Percentiles rank a stretch among this genome's conserved stretches.
These are phyloP conservation scores for Epinotia nisella DNA, from an alignment of 2,888 invertebrate species.

Conservation along the genomic window DNA sequence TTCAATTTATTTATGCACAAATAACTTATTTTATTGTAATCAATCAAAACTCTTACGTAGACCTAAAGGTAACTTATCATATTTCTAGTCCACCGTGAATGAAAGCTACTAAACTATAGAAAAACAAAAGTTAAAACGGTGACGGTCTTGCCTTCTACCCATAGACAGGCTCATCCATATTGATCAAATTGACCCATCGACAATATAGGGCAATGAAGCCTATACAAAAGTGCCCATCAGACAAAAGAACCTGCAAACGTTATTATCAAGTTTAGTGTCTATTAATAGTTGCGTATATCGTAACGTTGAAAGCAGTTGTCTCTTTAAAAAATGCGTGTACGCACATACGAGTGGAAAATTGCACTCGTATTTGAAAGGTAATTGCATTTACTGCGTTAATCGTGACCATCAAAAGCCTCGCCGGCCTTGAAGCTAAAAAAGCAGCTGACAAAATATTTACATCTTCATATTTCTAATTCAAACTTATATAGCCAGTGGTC, in stretches of 20 bases:
- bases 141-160: neutral
- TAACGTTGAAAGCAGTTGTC: neutral
- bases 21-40: too few species aligned
- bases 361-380: too few species aligned
- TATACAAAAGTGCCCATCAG: neutral
- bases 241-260: neutral
- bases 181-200: neutral
- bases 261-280: neutral
- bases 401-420: neutral
- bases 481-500: conserved; percentile 10
- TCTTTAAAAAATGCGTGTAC: neutral
- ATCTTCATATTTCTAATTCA: conserved; percentile 21
- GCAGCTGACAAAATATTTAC: neutral
- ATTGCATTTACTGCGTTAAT: neutral
- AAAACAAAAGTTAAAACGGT: neutral
- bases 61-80: too few species aligned
- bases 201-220: neutral
- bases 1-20: neutral
- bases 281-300: neutral
- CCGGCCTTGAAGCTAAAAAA: conserved; percentile 13
- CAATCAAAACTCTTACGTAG: too few species aligned
- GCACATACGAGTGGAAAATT: neutral
- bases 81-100: too few species aligned
- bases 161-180: neutral
- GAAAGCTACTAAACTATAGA: neutral